These are phyloP conservation scores for Parambassis ranga DNA, from an alignment of 2,797 vertebrate species.

Conservation along the genomic window DNA sequence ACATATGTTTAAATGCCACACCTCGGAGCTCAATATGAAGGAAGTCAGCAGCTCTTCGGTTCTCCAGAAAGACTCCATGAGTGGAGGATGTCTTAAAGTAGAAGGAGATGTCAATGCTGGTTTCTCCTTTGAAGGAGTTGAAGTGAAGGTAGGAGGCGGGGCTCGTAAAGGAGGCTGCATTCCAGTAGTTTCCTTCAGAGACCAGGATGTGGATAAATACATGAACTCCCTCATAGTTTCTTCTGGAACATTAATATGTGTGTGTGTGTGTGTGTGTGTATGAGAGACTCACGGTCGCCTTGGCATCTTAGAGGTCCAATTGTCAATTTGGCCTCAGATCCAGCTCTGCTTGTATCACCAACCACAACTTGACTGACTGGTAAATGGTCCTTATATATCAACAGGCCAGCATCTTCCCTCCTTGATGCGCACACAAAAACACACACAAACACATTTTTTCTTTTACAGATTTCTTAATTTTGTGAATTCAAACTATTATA, in stretches of 20 bases:
- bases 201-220: not conserved
- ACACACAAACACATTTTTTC: not conserved
- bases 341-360: constrained; percentile 86
- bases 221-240: not conserved
- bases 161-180: constrained; percentile 89
- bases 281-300: constrained; percentile 89
- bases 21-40: constrained; percentile 93
- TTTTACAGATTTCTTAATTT: too few species aligned
- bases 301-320: constrained; percentile 91
- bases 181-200: constrained; percentile 90
- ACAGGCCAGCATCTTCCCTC: constrained; percentile 90
- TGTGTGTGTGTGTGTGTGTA: not conserved
- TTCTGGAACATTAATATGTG: not conserved
- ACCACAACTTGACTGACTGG: constrained; percentile 92
- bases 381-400: constrained; percentile 95
- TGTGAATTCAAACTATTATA: too few species aligned
- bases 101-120: constrained; percentile 93
- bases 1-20: too few species aligned
- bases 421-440: constrained; percentile 69
- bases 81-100: constrained; percentile 95
- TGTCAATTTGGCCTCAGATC: constrained; percentile 92
- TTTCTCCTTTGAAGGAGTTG: constrained; percentile 89
- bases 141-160: constrained; percentile 93
- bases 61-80: constrained; percentile 92
- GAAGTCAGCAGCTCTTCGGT: constrained; percentile 87